Evolutionary conservation across 2,797 vertebrate species (phyloP), one percentile per base, ranked within the genome.

Genomic region (Sebastes nivosus): DNA sequence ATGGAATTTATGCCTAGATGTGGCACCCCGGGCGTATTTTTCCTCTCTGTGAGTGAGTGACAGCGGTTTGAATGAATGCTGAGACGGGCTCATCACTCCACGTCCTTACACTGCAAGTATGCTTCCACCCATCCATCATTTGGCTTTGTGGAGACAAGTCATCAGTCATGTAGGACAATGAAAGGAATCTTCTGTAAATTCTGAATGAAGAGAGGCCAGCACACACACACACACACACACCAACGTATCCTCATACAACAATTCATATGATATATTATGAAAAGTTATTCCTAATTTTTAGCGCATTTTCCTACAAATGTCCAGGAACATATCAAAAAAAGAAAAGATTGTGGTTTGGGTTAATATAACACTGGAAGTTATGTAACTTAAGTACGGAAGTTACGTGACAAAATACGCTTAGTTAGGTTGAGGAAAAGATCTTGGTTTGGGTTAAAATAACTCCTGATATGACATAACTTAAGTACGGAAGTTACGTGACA

Each of bases 71-170:
- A 86, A 87, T 75, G 71, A 75, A 67, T 27, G 69, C 60, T 66
- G 79, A 76, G 69, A 73, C 58, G 3, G 42, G 27, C 79, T 82
- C 87, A 75, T 89, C 78, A 32, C 58, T 68, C 69, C 52, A 29
- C 4, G 20, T 79, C 57, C 50, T 36, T 9, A 46, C 58, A 25
- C 66, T 32, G 13, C 66, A 60, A 70, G 55, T 38, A 5, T 7
- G 12, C 74, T 34, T 69, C 81, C 29, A 59, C 78, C 66, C 76
- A 77, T 82, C 66, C 74, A 73, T 92, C 83, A 85, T 79, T 72
- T 30, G 58, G 65, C 71, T 82, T 58, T 75, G 52, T 22, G 55
- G 42, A 75, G 85, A 81, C 46, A 46, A 71, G 73, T 63, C 84
- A 84, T 89, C 79, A 67, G 69, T 84, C 84, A 83, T 67, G 77